phyloP scores from a whole-genome alignment of 2,797 vertebrate species.

The Austrolebias charrua region DNA sequence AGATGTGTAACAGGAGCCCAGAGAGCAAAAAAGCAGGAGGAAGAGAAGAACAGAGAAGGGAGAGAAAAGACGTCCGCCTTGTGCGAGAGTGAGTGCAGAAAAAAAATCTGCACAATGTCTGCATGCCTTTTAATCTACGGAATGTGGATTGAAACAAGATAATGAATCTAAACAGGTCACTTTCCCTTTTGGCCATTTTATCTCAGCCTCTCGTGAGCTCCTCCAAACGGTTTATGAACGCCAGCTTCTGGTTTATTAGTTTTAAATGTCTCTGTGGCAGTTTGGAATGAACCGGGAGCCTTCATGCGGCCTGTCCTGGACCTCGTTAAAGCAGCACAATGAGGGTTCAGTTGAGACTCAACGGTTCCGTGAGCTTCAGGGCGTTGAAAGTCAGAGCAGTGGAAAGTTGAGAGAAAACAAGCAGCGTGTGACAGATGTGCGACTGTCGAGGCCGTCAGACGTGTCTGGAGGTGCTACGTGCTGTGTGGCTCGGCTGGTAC shows the following conservation, averaged over 20 bases:
- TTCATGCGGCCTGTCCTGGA: constrained; percentile 1
- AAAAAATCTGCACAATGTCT: too few species aligned
- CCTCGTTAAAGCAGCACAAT: constrained; percentile 47
- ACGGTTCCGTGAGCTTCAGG: constrained; percentile 9
- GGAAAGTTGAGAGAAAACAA: constrained; percentile 50
- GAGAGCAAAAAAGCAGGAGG: too few species aligned
- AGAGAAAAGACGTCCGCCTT: too few species aligned
- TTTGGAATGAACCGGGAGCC: constrained; percentile 13
- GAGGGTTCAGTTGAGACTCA: constrained; percentile 45
- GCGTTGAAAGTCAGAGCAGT: constrained; percentile 24
- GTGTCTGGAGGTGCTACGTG: neutral
- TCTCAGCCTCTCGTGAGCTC: neutral
- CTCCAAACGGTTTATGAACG: neutral
- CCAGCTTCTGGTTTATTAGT: constrained; percentile 25
- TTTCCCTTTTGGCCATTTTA: constrained; percentile 3
- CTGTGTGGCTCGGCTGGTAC: neutral
- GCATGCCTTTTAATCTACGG: neutral
- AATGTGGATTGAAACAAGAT: neutral
- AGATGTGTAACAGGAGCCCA: too few species aligned
- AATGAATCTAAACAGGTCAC: neutral
- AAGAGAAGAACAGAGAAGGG: too few species aligned
- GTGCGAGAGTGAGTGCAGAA: neutral
- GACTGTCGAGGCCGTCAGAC: constrained; percentile 19
- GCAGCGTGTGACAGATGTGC: constrained; percentile 29
- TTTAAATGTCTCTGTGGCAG: constrained; percentile 33